Evolutionary conservation across 2,888 invertebrate genomes (phyloP), one percentile per base, ranked within the genome.

Genomic region (Napeogenes inachia): DNA sequence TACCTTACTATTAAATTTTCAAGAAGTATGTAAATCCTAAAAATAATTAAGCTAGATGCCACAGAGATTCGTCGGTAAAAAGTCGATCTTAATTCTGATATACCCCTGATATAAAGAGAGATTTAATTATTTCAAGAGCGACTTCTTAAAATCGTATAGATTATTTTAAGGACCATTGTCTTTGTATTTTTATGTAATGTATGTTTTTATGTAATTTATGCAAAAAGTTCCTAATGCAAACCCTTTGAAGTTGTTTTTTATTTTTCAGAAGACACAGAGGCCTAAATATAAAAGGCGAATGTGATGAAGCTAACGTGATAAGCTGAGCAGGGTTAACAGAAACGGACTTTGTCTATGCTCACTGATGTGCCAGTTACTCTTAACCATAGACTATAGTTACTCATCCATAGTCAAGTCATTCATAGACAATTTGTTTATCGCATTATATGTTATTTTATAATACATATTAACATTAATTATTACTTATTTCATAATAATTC

Each of bases 331-430:
- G 88, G 87, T 76, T 76, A 75, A 71, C 70, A 76, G 73, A 21
- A 74, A 75, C 73, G 75, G 76, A 80, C 75, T 76, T 75, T 76
- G 79, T 79, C 80, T 79, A 87, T 81, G 89, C 89, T 89, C 89
- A 89, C 87, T 75, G 77, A 81, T 87, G 89, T 89, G 89, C 89
- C 89, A 89, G 82, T 82, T 89, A 87, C 82, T 77, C 74, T 76
- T 79, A 75, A 81, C 81, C 77, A 70, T 79, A 84, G 81, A 75
- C 76, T 73, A 76, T 85, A 86, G 85, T 73, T 78, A 81, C 76
- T 62, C 63, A 60, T 50, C 56, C 59, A 67, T 68, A 68, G 63
- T 63, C 66, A 60, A 45, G 59, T 45, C 50, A 56, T 59, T 54
- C 57, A 56, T 38, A 47, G 50, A 56, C 59, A 57, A 56, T 67